Percentiles rank a stretch among this genome's conserved stretches.
Evolutionary conservation across 2,797 vertebrate genomes (phyloP).

Genomic region (Moxostoma hubbsi): DNA sequence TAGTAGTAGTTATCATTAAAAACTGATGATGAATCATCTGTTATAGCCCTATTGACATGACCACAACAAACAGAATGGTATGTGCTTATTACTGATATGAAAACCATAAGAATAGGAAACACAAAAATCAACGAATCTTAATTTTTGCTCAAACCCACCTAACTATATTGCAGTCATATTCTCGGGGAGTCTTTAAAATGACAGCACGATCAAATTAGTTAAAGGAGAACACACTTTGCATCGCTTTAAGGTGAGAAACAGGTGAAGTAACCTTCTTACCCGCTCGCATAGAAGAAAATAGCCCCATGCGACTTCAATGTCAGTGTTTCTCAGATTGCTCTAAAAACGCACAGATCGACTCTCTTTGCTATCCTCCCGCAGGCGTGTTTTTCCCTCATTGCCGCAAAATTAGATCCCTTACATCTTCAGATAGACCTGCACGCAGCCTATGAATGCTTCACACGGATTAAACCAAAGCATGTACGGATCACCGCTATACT

Average conservation of each 20-base stretch:
- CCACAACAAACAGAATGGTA: too few relatives aligned
- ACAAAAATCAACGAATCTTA: too few relatives aligned
- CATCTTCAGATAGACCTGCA: constrained; percentile 7
- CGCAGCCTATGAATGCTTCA: background rate
- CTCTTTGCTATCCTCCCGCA: background rate
- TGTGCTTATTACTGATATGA: too few relatives aligned
- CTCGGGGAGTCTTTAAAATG: too few relatives aligned
- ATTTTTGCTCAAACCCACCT: too few relatives aligned
- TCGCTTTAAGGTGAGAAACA: constrained; percentile 8
- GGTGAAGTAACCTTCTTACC: constrained; percentile 53
- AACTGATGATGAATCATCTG: too few relatives aligned
- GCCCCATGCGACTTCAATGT: constrained; percentile 55
- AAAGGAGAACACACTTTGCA: background rate
- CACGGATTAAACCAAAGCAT: background rate
- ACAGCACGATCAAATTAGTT: background rate
- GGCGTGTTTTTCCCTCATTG: background rate
- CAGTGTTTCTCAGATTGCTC: constrained; percentile 38
- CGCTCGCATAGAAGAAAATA: constrained; percentile 47
- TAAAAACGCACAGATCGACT: constrained; percentile 9
- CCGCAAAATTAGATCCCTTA: constrained; percentile 1
- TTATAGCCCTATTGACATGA: too few relatives aligned
- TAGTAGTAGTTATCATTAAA: too few relatives aligned
- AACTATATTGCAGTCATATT: too few relatives aligned
- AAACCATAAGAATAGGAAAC: too few relatives aligned
- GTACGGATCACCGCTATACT: background rate